phyloP scores from a whole-genome alignment of 2,797 vertebrate species.

The Alfaro cultratus region DNA sequence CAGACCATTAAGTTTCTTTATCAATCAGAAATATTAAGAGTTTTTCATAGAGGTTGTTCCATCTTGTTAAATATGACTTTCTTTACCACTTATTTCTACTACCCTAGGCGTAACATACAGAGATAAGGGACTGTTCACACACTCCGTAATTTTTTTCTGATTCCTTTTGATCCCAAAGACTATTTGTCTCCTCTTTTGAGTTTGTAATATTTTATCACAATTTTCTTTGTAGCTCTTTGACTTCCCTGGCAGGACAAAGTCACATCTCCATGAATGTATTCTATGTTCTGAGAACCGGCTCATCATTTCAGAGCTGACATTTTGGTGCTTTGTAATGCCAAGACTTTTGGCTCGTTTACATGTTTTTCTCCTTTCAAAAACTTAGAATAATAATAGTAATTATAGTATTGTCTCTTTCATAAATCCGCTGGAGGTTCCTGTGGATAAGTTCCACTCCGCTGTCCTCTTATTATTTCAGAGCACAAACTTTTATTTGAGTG shows the following conservation, averaged over 20 bases:
- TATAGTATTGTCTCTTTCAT: constrained; percentile 38
- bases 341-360: constrained; percentile 31
- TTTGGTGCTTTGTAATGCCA: constrained; percentile 22
- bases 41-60: not conserved
- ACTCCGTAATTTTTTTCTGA: not conserved
- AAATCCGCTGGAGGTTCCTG: constrained; percentile 22
- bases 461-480: constrained; percentile 55
- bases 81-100: not conserved
- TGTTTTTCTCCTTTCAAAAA: constrained; percentile 28
- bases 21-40: not conserved
- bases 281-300: constrained; percentile 12
- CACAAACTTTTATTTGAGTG: constrained; percentile 65
- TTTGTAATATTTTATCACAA: not conserved
- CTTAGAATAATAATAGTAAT: not conserved
- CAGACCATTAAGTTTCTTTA: not conserved
- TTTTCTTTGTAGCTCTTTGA: not conserved
- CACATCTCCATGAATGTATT: not conserved
- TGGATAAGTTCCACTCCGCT: constrained; percentile 40
- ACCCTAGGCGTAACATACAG: not conserved
- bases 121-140: not conserved
- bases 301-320: constrained; percentile 12
- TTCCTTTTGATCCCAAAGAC: not conserved
- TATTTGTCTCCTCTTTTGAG: not conserved
- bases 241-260: not conserved
- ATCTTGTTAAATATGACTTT: not conserved